These are phyloP conservation scores for Diachasma alloeum DNA, from an alignment of 1,140 invertebrate species.

Conservation along the genomic window DNA sequence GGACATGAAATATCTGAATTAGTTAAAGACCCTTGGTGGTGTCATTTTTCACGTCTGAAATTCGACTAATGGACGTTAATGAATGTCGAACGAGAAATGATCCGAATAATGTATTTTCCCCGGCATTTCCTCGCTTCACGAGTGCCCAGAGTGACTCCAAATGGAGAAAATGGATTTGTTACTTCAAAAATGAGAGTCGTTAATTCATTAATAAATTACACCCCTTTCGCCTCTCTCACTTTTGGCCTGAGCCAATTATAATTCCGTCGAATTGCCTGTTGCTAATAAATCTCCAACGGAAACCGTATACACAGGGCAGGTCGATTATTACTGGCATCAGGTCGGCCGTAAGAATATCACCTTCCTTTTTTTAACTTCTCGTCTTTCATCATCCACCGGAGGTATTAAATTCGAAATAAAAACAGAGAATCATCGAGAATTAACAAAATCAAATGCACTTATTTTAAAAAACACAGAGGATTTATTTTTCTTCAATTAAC, in stretches of 20 bases:
- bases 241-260: slow-evolving; percentile 46
- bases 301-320: slow-evolving; percentile 33
- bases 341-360: not conserved
- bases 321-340: slow-evolving; percentile 3
- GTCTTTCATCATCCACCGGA: not conserved
- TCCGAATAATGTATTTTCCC: not conserved
- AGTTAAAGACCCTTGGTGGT: not conserved
- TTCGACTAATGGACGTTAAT: slow-evolving; percentile 2
- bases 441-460: too few species aligned
- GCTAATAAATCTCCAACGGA: slow-evolving; percentile 48
- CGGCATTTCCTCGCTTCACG: not conserved
- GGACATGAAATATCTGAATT: not conserved
- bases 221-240: slow-evolving; percentile 20
- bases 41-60: slow-evolving; percentile 1
- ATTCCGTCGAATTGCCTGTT: slow-evolving; percentile 48
- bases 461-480: too few species aligned
- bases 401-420: not conserved
- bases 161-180: not conserved
- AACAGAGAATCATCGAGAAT: not conserved
- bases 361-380: not conserved
- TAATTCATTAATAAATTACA: slow-evolving; percentile 54
- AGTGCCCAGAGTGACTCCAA: not conserved
- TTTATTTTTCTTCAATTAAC: too few species aligned
- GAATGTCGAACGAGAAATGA: not conserved
- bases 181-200: slow-evolving; percentile 32